Evolutionary conservation across 2,888 invertebrate species (phyloP).

Genomic region (Penaeus monodon): DNA sequence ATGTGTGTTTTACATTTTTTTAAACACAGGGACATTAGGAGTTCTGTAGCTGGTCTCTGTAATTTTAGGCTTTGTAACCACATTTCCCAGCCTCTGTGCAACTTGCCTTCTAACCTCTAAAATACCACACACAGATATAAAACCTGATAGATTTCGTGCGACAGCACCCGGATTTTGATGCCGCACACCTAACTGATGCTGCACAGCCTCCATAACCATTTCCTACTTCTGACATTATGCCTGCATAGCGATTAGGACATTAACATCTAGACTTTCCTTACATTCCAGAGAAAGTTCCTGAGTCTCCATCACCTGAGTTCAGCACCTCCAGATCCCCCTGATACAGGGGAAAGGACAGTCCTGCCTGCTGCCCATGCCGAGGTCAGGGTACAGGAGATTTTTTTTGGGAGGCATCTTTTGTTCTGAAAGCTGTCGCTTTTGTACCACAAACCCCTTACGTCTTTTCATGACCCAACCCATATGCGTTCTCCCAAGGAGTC

Average conservation of each 20-base stretch:
- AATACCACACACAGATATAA: constrained; percentile 84
- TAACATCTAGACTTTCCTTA: constrained; percentile 68
- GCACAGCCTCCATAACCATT: constrained; percentile 86
- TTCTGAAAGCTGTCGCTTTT: constrained; percentile 85
- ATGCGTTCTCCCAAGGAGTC: constrained; percentile 92
- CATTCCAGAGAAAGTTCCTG: constrained; percentile 67
- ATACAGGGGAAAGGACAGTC: constrained; percentile 65
- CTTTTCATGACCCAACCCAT: constrained; percentile 94
- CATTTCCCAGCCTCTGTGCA: constrained; percentile 85
- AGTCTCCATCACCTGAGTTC: constrained; percentile 66
- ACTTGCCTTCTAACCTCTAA: constrained; percentile 86
- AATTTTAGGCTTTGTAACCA: constrained; percentile 97
- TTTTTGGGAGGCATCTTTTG: constrained; percentile 84
- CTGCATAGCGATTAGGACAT: constrained; percentile 63
- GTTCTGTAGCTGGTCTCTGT: constrained; percentile 90
- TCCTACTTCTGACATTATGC: constrained; percentile 72
- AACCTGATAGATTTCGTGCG: constrained; percentile 88
- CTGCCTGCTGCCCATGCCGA: constrained; percentile 62
- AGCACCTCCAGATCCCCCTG: constrained; percentile 54
- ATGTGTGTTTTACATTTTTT: constrained; percentile 86
- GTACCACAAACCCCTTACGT: constrained; percentile 91
- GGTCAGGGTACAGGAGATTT: constrained; percentile 76
- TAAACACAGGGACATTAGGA: constrained; percentile 89
- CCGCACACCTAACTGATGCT: constrained; percentile 87
- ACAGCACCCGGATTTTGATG: constrained; percentile 84